Conservation (phyloP, 2,888 invertebrate species). For the Apoderus coryli region DNA sequence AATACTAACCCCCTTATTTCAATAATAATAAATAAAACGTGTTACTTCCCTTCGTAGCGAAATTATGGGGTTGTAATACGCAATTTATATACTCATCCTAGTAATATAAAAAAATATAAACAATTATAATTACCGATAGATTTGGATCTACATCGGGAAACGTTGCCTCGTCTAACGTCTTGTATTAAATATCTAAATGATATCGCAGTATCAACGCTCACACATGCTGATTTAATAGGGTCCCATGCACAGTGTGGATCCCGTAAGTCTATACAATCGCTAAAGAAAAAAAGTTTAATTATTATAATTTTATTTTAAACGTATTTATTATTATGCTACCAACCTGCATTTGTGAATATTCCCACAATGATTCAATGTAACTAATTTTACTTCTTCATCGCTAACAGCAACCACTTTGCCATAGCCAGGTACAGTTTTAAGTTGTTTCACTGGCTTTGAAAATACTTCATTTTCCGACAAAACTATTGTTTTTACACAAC, state of each 20-base stretch:
- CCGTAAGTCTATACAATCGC: conserved; percentile 78
- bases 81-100: too few species aligned
- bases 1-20: too few species aligned
- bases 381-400: conserved; percentile 69
- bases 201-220: conserved; percentile 35
- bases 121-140: conserved; percentile 17
- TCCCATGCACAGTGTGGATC: conserved; percentile 99
- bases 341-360: conserved; percentile 51
- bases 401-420: conserved; percentile 81
- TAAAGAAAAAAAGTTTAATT: conserved; percentile 40
- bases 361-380: conserved; percentile 75
- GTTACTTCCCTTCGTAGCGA: too few species aligned
- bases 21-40: too few species aligned
- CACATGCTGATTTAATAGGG: conserved; percentile 40
- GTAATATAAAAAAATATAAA: too few species aligned
- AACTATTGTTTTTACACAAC: conserved; percentile 51
- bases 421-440: conserved; percentile 58
- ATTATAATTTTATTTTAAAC: conserved; percentile 1
- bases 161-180: conserved; percentile 57
- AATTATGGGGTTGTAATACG: too few species aligned
- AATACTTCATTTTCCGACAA: conserved; percentile 76
- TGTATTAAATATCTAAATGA: conserved; percentile 41
- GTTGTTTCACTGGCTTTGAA: conserved; percentile 56
- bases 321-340: conserved; percentile 13
- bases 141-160: conserved; percentile 34